Conservation (phyloP, 1,140 invertebrate species). For the Macrostomum lignano region DNA sequence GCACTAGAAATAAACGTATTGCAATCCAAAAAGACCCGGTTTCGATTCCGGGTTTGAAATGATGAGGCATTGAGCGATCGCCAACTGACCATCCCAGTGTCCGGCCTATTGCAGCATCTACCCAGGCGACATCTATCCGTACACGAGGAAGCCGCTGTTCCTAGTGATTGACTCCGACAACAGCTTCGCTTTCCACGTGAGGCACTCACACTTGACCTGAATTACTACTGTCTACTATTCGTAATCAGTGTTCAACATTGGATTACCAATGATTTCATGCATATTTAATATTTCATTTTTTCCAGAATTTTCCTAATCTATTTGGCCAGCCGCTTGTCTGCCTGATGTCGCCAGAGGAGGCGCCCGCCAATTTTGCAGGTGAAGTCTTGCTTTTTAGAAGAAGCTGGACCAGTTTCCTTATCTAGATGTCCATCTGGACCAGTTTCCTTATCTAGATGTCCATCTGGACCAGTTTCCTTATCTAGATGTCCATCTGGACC, state of each 20-base stretch:
- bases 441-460: too few species aligned
- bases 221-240: neutral
- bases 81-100: too few species aligned
- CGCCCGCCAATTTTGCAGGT: constrained; percentile 52
- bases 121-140: constrained; percentile 65
- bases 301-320: constrained; percentile 51
- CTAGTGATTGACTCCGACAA: constrained; percentile 78
- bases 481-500: too few species aligned
- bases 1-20: too few species aligned
- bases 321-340: constrained; percentile 79
- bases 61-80: too few species aligned
- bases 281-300: too few species aligned
- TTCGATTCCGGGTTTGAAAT: too few species aligned
- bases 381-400: constrained; percentile 11
- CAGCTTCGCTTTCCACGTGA: constrained; percentile 54
- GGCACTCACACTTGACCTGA: neutral
- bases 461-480: too few species aligned
- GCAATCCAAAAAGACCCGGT: too few species aligned
- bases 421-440: too few species aligned
- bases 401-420: too few species aligned
- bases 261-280: too few species aligned
- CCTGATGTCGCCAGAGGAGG: constrained; percentile 66
- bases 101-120: constrained; percentile 35
- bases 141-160: constrained; percentile 63
- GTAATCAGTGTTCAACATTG: neutral